Evolutionary conservation across 2,113 vertebrate genomes (phyloP).

Genomic region (Alouatta palliata): DNA sequence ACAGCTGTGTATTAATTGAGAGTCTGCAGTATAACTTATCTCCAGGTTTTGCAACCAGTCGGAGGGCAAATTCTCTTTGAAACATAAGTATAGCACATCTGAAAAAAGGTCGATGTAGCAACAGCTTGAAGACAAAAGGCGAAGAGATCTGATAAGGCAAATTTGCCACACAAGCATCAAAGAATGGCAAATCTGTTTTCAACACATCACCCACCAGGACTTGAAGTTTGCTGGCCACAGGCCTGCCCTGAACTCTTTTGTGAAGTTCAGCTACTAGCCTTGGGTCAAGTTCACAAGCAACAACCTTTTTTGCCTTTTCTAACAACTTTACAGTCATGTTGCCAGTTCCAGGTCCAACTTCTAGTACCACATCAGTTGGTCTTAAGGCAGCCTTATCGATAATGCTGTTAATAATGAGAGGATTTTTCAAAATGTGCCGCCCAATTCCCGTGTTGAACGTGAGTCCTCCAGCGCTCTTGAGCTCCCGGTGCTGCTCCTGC

Average conservation of each 20-base stretch:
- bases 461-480: constrained; percentile 83
- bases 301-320: constrained; percentile 97
- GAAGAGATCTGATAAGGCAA: constrained; percentile 99
- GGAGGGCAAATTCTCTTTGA: constrained; percentile 98
- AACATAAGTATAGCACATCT: constrained; percentile 99
- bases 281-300: constrained; percentile 97
- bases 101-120: constrained; percentile 93
- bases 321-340: constrained; percentile 98
- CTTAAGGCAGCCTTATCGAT: constrained; percentile 98
- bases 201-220: constrained; percentile 95
- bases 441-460: constrained; percentile 96
- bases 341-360: constrained; percentile 97
- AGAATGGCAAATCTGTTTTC: constrained; percentile 96
- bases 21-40: constrained; percentile 96
- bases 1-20: constrained; percentile 96
- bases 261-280: constrained; percentile 97
- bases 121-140: constrained; percentile 97
- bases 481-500: constrained; percentile 15
- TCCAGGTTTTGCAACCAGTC: constrained; percentile 95
- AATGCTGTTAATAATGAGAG: constrained; percentile 94
- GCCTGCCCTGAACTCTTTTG: constrained; percentile 96
- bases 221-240: constrained; percentile 93
- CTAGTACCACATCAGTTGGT: constrained; percentile 95
- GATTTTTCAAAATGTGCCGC: constrained; percentile 98
- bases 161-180: constrained; percentile 97